Evolutionary conservation across 1,140 invertebrate species (phyloP).

Genomic region (Aethina tumida): DNA sequence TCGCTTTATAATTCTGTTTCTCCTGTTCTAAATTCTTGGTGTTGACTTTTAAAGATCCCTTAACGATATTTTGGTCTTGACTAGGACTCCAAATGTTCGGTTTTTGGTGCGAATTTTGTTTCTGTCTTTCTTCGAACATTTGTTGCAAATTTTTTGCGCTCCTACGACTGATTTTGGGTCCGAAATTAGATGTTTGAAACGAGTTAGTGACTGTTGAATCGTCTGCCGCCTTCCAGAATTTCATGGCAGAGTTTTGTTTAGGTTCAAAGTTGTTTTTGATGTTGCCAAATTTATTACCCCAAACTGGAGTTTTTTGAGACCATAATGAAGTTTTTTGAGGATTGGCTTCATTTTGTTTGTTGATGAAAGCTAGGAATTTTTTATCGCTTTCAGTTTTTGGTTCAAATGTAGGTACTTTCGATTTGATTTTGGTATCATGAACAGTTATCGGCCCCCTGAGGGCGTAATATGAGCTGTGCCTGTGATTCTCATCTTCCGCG

Average conservation of each 20-base stretch:
- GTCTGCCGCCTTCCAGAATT: constrained; percentile 47
- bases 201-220: constrained; percentile 29
- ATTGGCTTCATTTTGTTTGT: constrained; percentile 53
- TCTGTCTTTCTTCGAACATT: constrained; percentile 35
- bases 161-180: constrained; percentile 34
- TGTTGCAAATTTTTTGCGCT: constrained; percentile 34
- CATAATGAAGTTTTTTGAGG: constrained; percentile 23
- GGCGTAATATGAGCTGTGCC: constrained; percentile 37
- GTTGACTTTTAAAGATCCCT: constrained; percentile 38
- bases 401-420: constrained; percentile 53
- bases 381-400: constrained; percentile 76
- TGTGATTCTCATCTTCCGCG: constrained; percentile 27
- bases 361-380: constrained; percentile 75
- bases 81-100: neutral
- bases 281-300: constrained; percentile 62
- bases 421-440: constrained; percentile 36
- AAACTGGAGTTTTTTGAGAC: constrained; percentile 30
- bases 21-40: constrained; percentile 22
- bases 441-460: constrained; percentile 48
- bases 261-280: constrained; percentile 75
- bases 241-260: constrained; percentile 38
- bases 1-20: constrained; percentile 29
- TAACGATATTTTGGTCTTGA: constrained; percentile 27
- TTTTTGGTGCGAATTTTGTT: constrained; percentile 31
- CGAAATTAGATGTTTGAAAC: constrained; percentile 21